These are phyloP conservation scores for Drosophila meridiana DNA, from an alignment of 2,888 invertebrate genomes.

Conservation along the genomic window DNA sequence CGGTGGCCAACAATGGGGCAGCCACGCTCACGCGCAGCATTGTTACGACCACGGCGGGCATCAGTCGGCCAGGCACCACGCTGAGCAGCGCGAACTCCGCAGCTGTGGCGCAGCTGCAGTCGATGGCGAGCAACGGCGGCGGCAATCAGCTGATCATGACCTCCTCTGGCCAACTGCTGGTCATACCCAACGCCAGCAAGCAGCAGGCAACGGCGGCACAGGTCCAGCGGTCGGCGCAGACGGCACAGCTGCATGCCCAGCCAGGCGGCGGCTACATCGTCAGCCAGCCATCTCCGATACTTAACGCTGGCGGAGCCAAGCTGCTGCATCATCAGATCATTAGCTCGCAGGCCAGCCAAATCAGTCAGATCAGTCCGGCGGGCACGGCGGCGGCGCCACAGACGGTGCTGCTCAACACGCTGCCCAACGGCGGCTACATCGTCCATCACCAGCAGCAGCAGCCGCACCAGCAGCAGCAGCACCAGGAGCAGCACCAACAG, in stretches of 20 bases:
- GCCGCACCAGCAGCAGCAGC: constrained; percentile 87
- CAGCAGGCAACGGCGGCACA: constrained; percentile 56
- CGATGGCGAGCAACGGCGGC: constrained; percentile 71
- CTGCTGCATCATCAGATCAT: constrained; percentile 67
- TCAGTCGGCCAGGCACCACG: constrained; percentile 87
- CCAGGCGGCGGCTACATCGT: constrained; percentile 62
- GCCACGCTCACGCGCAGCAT: constrained; percentile 89
- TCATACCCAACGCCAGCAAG: constrained; percentile 77
- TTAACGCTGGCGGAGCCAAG: constrained; percentile 58
- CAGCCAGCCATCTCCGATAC: constrained; percentile 54
- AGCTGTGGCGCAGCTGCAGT: constrained; percentile 72
- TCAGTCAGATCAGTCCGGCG: constrained; percentile 33
- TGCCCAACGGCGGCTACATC: constrained; percentile 92
- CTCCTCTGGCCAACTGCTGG: constrained; percentile 84
- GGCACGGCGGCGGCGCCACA: constrained; percentile 86
- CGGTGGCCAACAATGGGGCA: constrained; percentile 43
- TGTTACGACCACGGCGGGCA: constrained; percentile 90
- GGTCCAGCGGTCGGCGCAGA: constrained; percentile 58
- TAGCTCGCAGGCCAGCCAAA: constrained; percentile 66
- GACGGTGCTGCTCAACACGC: constrained; percentile 92
- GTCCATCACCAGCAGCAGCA: constrained; percentile 90
- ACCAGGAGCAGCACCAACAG: constrained; percentile 64
- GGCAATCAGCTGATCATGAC: constrained; percentile 85
- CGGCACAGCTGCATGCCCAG: constrained; percentile 51
- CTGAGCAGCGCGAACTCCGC: constrained; percentile 44